Base-by-base conservation (phyloP, 1,140 invertebrate genomes). In the Himalopsyche phryganea region DNA sequence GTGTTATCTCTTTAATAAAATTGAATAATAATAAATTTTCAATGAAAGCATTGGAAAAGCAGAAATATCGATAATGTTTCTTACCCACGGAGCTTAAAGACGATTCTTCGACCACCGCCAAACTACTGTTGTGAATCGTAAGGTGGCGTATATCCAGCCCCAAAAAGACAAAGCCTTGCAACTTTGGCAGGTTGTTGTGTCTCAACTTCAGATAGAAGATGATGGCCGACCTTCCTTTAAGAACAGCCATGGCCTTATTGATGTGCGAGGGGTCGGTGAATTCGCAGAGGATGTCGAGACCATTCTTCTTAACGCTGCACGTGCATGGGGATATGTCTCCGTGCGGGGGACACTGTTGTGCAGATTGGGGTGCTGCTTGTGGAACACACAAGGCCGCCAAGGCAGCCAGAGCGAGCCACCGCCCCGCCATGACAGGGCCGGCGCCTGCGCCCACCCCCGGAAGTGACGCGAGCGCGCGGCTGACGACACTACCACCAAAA, bases 191-290 rank as follows among this genome's bases (percentile, higher is more conserved):
- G 66, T 85, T 86, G 69, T 91, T 92, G 72, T 92, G 90, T 13
- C 90, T 81, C 36, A 94, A 72, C 68, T 92, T 92, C 44, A 94
- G 75, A 71, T 94, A 94, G 71, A 89, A 91, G 61, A 93, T 91
- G 40, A 91, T 83, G 58, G 83, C 81, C 54, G 85, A 84, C 66
- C 84, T 85, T 38, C 85, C 84, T 65, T 90, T 90, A 0, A 93
- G 77, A 1, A 81, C 81, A 57, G 83, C 81, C 88, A 92, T 91
- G 0, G 88, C 87, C 54, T 54, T 57, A 45, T 20, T 60, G 61
- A 92, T 90, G 63, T 90, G 85, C 23, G 77, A 71, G 55, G 86
- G 78, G 65, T 90, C 87, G 7, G 89, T 92, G 61, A 85, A 86
- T 75, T 93, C 90, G 78, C 91, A 94, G 17, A 90, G 78, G 38